phyloP scores from a whole-genome alignment of 2,113 vertebrate genomes.

The Hypomesus transpacificus region DNA sequence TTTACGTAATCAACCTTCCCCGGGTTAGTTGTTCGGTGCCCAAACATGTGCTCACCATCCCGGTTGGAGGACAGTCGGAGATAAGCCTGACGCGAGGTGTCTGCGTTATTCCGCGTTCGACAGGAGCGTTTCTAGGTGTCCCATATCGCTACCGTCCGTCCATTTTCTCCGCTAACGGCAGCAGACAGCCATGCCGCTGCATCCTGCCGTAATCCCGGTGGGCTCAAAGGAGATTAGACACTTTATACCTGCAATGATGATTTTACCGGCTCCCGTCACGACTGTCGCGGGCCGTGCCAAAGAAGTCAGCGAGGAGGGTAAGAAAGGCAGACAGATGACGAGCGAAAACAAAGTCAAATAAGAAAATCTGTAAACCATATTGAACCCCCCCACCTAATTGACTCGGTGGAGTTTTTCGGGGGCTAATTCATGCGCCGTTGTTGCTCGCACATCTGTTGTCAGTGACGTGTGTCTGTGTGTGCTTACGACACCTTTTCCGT shows the following conservation, averaged over 20 bases:
- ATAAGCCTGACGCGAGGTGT: background rate
- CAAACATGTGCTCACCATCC: too few relatives aligned
- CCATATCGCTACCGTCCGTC: constrained; percentile 40
- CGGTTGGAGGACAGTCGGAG: background rate
- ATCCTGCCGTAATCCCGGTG: constrained; percentile 62
- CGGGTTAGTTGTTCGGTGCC: too few relatives aligned
- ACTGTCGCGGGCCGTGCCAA: constrained; percentile 51
- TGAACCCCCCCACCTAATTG: constrained; percentile 54
- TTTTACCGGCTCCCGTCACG: constrained; percentile 61
- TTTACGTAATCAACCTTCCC: too few relatives aligned
- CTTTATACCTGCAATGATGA: constrained; percentile 64
- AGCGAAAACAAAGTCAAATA: constrained; percentile 13
- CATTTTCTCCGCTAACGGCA: constrained; percentile 52
- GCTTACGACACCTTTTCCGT: constrained; percentile 26
- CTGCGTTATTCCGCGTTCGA: constrained; percentile 12
- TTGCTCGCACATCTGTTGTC: constrained; percentile 50
- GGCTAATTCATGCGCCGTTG: constrained; percentile 55
- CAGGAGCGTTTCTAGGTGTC: constrained; percentile 37
- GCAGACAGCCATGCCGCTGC: constrained; percentile 62
- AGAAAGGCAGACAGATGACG: constrained; percentile 34
- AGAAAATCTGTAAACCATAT: constrained; percentile 48
- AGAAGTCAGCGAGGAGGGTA: constrained; percentile 32
- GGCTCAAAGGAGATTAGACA: constrained; percentile 64
- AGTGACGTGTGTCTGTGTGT: constrained; percentile 30
- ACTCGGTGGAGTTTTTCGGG: constrained; percentile 35